These are phyloP conservation scores for Caenorhabditis panamensis DNA, from an alignment of 2,888 invertebrate species.

Conservation along the genomic window DNA sequence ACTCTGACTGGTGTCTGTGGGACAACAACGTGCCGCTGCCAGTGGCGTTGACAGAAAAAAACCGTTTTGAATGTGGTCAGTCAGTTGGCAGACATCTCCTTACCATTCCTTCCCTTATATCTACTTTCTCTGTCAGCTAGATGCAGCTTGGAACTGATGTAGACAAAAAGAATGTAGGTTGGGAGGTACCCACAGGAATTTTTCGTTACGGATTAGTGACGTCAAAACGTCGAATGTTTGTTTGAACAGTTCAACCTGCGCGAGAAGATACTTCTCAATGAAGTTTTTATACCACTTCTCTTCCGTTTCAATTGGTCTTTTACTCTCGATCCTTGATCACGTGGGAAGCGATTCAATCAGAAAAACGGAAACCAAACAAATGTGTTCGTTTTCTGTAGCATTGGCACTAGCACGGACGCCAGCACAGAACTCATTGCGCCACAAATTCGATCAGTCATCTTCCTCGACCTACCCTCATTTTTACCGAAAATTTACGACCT, in stretches of 20 bases:
- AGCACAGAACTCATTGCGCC: background rate
- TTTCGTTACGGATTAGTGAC: conserved; percentile 49
- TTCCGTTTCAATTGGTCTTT: conserved; percentile 8
- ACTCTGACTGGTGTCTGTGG: conserved; percentile 33
- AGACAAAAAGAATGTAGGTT: conserved; percentile 18
- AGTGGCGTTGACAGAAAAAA: background rate
- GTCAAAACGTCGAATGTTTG: conserved; percentile 57
- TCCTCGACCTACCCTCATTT: conserved; percentile 1
- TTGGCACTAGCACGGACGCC: background rate
- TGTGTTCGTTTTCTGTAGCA: background rate
- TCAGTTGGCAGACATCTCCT: background rate
- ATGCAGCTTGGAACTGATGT: conserved; percentile 38
- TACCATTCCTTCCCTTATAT: background rate
- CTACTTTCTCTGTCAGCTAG: no score
- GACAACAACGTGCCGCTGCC: background rate
- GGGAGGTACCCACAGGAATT: conserved; percentile 9
- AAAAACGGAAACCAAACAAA: conserved; percentile 7
- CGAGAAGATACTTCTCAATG: conserved; percentile 45
- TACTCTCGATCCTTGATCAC: background rate
- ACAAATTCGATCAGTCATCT: conserved; percentile 13
- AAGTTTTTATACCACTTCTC: conserved; percentile 15
- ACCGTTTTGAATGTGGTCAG: conserved; percentile 7
- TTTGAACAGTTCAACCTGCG: conserved; percentile 41
- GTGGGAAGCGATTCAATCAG: background rate
- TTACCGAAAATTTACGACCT: conserved; percentile 16